Evolutionary conservation across 2,797 vertebrate genomes (phyloP).

Genomic region (Rhynchotus rufescens): DNA sequence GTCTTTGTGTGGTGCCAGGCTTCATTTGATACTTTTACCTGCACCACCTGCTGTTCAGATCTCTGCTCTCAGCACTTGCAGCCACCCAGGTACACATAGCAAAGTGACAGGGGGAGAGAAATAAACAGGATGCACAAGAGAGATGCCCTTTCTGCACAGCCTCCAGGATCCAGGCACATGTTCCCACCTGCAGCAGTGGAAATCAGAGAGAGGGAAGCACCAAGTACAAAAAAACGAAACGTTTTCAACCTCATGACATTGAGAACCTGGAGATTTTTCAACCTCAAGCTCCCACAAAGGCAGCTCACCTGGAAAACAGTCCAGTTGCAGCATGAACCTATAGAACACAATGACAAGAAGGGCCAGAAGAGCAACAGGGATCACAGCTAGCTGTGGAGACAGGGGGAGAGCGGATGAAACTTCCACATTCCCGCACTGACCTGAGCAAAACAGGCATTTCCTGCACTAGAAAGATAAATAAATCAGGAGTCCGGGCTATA

Average conservation of each 20-base stretch:
- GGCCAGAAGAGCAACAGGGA: not conserved
- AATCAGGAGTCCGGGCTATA: constrained; percentile 80
- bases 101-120: too few relatives aligned
- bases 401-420: not conserved
- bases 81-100: rapidly evolving
- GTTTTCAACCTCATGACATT: too few relatives aligned
- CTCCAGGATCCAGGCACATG: rapidly evolving
- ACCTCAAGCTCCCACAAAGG: not conserved
- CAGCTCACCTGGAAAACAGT: not conserved
- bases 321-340: rapidly evolving
- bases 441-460: not conserved
- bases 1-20: not conserved
- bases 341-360: rapidly evolving
- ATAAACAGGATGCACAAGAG: not conserved
- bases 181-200: rapidly evolving
- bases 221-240: too few relatives aligned
- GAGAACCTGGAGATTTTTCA: too few relatives aligned
- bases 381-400: rapidly evolving
- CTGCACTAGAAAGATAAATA: constrained; percentile 55
- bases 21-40: not conserved
- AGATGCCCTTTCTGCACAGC: not conserved
- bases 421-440: not conserved
- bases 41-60: rapidly evolving
- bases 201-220: too few relatives aligned
- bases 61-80: not conserved